Evolutionary conservation across 2,888 invertebrate genomes (phyloP).

Genomic region (Pachliopta kotzebuea): DNA sequence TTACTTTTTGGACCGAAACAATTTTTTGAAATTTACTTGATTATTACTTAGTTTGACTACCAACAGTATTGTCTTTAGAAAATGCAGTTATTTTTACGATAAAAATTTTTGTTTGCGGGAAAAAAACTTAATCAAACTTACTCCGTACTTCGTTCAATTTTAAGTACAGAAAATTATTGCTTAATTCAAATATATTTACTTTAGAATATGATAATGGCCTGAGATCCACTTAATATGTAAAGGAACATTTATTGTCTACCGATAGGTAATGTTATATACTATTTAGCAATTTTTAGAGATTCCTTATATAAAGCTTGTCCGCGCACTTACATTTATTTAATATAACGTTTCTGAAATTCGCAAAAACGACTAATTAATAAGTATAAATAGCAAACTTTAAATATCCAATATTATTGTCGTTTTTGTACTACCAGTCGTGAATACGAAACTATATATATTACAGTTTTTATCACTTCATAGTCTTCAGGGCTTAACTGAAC

Average conservation of each 20-base stretch:
- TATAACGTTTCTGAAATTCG: slow-evolving; percentile 21
- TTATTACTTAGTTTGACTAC: too few relatives aligned
- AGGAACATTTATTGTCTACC: slow-evolving; percentile 22
- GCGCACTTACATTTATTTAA: slow-evolving; percentile 10
- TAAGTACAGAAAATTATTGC: background rate
- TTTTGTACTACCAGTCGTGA: slow-evolving; percentile 61
- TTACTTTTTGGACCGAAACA: slow-evolving; percentile 19
- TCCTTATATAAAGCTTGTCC: slow-evolving; percentile 29
- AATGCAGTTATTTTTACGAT: too few relatives aligned
- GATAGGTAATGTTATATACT: slow-evolving; percentile 10
- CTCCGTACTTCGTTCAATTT: too few relatives aligned
- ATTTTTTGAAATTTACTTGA: too few relatives aligned
- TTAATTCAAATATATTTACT: background rate
- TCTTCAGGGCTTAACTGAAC: slow-evolving; percentile 3
- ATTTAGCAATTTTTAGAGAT: slow-evolving; percentile 34
- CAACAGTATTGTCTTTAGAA: too few relatives aligned
- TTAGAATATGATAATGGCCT: slow-evolving; percentile 5
- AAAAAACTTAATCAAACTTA: too few relatives aligned
- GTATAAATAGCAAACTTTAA: slow-evolving; percentile 35
- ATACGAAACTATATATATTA: slow-evolving; percentile 16
- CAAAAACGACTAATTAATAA: slow-evolving; percentile 32
- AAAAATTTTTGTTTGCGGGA: too few relatives aligned
- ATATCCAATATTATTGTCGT: slow-evolving; percentile 61
- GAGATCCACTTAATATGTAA: slow-evolving; percentile 14
- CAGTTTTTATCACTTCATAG: background rate